These are phyloP conservation scores for Piezodorus guildinii DNA, from an alignment of 1,140 invertebrate species.

Conservation along the genomic window DNA sequence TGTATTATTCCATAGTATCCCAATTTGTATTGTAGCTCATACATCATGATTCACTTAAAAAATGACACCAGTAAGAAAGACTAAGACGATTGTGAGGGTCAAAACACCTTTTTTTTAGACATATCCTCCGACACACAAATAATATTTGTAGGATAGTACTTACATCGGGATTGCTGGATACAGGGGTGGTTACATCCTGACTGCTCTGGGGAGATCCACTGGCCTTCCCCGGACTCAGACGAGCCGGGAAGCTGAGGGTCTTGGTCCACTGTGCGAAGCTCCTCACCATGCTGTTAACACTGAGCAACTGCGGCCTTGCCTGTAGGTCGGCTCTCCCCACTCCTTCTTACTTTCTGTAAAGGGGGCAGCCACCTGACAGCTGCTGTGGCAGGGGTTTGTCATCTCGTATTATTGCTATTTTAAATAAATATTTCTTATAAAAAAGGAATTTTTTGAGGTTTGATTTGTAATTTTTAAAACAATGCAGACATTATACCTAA, in stretches of 20 bases:
- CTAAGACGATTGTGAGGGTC: too few species aligned
- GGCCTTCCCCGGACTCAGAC: slow-evolving; percentile 53
- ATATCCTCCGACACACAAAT: not conserved
- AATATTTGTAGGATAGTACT: slow-evolving; percentile 10
- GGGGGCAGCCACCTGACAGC: not conserved
- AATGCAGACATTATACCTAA: too few species aligned
- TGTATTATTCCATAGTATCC: too few species aligned
- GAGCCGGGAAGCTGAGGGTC: slow-evolving; percentile 70
- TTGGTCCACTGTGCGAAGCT: slow-evolving; percentile 77
- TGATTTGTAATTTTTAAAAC: too few species aligned
- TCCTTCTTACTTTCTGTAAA: not conserved
- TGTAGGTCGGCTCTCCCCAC: slow-evolving; percentile 3
- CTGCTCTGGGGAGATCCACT: slow-evolving; percentile 18
- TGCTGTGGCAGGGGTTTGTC: not conserved
- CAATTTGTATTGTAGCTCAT: too few species aligned
- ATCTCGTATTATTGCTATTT: too few species aligned
- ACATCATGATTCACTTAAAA: too few species aligned
- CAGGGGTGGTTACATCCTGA: slow-evolving; percentile 18
- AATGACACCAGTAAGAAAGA: too few species aligned
- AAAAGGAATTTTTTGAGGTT: too few species aligned
- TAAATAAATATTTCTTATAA: too few species aligned
- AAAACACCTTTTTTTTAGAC: too few species aligned
- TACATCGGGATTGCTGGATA: slow-evolving; percentile 28
- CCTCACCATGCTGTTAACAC: slow-evolving; percentile 51
- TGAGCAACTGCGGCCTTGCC: slow-evolving; percentile 2